Conservation (phyloP, 2,888 invertebrate genomes). For the Sminthurides aquaticus region DNA sequence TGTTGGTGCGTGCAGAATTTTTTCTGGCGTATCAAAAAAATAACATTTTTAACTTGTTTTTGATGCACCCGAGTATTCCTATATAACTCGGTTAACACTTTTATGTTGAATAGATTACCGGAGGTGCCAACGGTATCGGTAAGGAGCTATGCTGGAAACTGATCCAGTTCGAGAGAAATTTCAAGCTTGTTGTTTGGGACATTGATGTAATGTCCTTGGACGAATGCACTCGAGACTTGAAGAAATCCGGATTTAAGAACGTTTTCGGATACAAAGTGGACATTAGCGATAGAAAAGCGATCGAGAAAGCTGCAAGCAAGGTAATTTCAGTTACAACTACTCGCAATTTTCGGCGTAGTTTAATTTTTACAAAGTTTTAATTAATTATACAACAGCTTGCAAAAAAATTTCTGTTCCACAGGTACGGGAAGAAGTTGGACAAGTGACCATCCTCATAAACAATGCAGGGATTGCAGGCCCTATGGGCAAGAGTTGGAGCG, state of each 20-base stretch:
- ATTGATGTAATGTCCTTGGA: neutral
- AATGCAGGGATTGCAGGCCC: neutral
- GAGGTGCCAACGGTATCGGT: constrained; percentile 1
- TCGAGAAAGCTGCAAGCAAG: neutral
- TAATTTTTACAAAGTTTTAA: no score
- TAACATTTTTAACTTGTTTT: neutral
- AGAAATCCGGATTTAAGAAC: neutral
- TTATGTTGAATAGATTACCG: neutral
- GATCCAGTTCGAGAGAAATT: neutral
- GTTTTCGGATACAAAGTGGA: neutral
- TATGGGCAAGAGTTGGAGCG: neutral
- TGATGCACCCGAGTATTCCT: neutral
- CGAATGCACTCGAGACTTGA: neutral
- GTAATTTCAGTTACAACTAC: no score
- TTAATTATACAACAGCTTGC: no score
- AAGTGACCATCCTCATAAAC: neutral
- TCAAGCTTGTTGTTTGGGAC: constrained; percentile 2
- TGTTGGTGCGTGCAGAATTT: no score
- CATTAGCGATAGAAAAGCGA: neutral
- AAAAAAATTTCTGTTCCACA: neutral
- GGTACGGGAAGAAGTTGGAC: neutral
- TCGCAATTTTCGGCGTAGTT: no score
- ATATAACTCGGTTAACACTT: neutral
- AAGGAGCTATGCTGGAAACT: neutral
- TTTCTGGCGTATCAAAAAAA: no score